Base-by-base conservation (phyloP, 35 echinoderm and acorn worm species). In the Ophiothrix spiculata region DNA sequence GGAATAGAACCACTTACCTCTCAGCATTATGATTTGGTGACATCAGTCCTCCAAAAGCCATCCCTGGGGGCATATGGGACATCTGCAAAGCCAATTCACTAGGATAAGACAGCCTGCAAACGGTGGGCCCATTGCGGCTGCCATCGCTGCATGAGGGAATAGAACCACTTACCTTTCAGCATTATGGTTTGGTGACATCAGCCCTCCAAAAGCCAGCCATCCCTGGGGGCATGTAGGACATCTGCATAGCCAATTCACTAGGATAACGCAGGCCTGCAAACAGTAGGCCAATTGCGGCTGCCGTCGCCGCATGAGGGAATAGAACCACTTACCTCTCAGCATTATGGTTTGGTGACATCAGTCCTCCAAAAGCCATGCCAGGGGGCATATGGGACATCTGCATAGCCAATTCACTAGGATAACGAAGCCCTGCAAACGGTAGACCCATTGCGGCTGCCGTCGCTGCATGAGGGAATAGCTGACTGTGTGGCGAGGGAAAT, bases 41-140 rank as follows among this genome's bases (percentile, higher is more conserved):
- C 54, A 87, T 90, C 11, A 95, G 80, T 21, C 93, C 93, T 80
- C 89, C 93, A 81, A 91, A 95, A 23, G 93, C 87, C 37, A 95
- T 86, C 23, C 90, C 89, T 6, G 89, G 83, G 3, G 93, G 81
- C 29, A 95, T 45, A 46, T 95, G 93, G 38, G 89, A 83, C 38
- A 95, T 84, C 75, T 91, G 93, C 93, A 95, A 88, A 21, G 93
- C 88, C 34, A 95, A 75, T n/a, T 95, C 93, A 1, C 83, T 56
- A 12, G 93, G 89, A 75, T 95, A 95, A 29, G 85, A 1, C 91
- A 77, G 10, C 93, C 89, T 10, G 93, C 80, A 40, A 95, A 91
- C 75, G 90, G 64, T 1, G 88, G 88, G 84, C 85, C 86, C 37
- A 95, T 86, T 36, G 93, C 90, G 36, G 93, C 89, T 83, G 79